A percentile compares a stretch with the other conserved stretches of the same genome.
phyloP scores from a whole-genome alignment of 2,797 vertebrate species.

The Lepilemur septentrionalis region DNA sequence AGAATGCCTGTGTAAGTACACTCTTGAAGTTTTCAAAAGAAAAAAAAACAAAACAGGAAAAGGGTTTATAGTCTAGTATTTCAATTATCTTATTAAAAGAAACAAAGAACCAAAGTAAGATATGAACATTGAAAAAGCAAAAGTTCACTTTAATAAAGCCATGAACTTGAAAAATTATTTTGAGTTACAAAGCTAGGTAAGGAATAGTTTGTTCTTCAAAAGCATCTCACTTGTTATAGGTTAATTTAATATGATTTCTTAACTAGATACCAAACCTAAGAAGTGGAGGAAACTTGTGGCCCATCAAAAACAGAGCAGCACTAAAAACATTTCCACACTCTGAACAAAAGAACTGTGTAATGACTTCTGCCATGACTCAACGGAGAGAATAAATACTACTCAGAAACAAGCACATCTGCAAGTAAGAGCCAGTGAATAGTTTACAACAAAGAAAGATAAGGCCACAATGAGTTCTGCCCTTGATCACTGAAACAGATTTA shows the following conservation, averaged over 20 bases:
- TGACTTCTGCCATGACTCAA: slow-evolving; percentile 66
- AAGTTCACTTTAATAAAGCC: slow-evolving; percentile 76
- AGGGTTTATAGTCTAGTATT: slow-evolving; percentile 55
- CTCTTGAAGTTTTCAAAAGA: slow-evolving; percentile 67
- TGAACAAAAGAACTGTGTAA: slow-evolving; percentile 76
- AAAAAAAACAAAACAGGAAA: slow-evolving; percentile 40
- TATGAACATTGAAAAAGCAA: slow-evolving; percentile 73
- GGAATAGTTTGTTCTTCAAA: slow-evolving; percentile 64
- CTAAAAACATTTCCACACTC: slow-evolving; percentile 58
- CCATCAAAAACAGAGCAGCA: slow-evolving; percentile 59
- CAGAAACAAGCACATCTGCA: slow-evolving; percentile 79
- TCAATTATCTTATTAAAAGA: slow-evolving; percentile 74
- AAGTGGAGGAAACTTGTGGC: slow-evolving; percentile 68
- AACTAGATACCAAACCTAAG: slow-evolving; percentile 68
- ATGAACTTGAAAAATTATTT: slow-evolving; percentile 67
- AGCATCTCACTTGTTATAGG: slow-evolving; percentile 53
- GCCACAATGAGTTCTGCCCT: slow-evolving; percentile 88
- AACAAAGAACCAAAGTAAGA: slow-evolving; percentile 78
- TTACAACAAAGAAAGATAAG: slow-evolving; percentile 84
- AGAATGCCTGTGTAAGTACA: slow-evolving; percentile 48
- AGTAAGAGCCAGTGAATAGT: slow-evolving; percentile 83
- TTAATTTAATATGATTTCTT: slow-evolving; percentile 33
- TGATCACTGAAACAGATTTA: slow-evolving; percentile 80
- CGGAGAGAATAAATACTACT: slow-evolving; percentile 66
- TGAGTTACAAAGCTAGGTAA: slow-evolving; percentile 52